A percentile compares a stretch with the other conserved stretches of the same genome.
These are phyloP conservation scores for Podilymbus podiceps DNA, from an alignment of 2,113 vertebrate species.

Conservation along the genomic window DNA sequence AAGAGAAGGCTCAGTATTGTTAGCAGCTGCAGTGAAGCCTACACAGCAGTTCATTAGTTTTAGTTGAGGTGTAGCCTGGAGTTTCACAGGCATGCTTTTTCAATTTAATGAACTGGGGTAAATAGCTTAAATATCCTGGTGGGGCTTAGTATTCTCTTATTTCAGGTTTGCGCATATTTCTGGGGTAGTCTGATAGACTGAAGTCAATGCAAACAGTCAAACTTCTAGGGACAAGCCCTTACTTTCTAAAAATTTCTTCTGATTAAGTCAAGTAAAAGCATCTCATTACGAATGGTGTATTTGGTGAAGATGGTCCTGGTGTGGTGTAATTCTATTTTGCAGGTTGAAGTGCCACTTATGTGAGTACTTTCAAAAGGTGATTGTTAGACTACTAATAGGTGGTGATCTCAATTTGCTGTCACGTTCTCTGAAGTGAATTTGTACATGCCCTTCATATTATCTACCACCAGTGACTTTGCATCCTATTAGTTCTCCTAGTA, in stretches of 20 bases:
- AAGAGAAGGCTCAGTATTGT: neutral
- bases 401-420: neutral
- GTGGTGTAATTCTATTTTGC: neutral
- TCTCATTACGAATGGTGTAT: neutral
- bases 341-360: neutral
- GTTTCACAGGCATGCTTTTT: neutral
- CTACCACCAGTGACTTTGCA: neutral
- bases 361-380: neutral
- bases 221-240: neutral
- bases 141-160: neutral
- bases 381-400: neutral
- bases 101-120: conserved; percentile 5
- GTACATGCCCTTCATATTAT: neutral
- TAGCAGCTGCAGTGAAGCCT: neutral
- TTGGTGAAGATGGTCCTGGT: neutral
- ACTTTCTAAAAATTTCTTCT: neutral
- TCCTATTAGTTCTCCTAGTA: neutral
- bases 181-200: neutral
- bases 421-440: neutral
- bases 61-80: neutral
- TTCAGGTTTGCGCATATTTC: neutral
- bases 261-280: neutral
- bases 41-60: neutral
- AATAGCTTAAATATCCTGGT: conserved; percentile 20
- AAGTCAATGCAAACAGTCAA: neutral